phyloP scores from a whole-genome alignment of 1,140 invertebrate genomes.

The Aphis craccivora region DNA sequence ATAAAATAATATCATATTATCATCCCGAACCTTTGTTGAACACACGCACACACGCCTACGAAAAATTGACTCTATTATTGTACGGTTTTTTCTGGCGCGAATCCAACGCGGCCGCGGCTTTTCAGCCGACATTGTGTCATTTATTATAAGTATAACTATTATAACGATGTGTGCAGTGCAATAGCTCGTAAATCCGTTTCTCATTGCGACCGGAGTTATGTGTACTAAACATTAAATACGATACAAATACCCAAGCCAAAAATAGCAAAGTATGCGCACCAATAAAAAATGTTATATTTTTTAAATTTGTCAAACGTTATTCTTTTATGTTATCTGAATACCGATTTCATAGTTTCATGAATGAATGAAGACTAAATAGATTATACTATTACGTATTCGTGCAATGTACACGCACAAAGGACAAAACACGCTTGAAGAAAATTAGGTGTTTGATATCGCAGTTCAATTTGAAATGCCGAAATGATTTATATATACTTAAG shows the following conservation, averaged over 20 bases:
- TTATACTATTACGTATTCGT: no score
- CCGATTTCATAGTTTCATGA: neutral
- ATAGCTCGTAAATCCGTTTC: slow-evolving; percentile 1
- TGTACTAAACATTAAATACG: neutral
- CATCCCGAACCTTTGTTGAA: neutral
- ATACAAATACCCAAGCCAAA: neutral
- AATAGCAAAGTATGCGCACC: neutral
- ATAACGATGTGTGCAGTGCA: neutral
- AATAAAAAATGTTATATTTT: neutral
- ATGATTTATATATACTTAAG: neutral
- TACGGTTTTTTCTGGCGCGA: neutral
- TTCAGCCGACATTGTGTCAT: neutral
- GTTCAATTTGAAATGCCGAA: neutral
- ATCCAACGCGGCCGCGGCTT: neutral
- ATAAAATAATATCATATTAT: neutral
- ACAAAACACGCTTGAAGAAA: neutral
- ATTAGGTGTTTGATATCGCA: neutral
- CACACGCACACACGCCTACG: neutral
- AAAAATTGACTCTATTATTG: neutral
- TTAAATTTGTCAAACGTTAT: neutral
- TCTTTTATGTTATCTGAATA: neutral
- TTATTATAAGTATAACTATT: neutral
- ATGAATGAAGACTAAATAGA: no score
- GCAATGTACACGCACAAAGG: neutral
- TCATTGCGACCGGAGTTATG: neutral